These are phyloP conservation scores for Megalonaias nervosa DNA, from an alignment of 1,140 invertebrate species.

Conservation along the genomic window DNA sequence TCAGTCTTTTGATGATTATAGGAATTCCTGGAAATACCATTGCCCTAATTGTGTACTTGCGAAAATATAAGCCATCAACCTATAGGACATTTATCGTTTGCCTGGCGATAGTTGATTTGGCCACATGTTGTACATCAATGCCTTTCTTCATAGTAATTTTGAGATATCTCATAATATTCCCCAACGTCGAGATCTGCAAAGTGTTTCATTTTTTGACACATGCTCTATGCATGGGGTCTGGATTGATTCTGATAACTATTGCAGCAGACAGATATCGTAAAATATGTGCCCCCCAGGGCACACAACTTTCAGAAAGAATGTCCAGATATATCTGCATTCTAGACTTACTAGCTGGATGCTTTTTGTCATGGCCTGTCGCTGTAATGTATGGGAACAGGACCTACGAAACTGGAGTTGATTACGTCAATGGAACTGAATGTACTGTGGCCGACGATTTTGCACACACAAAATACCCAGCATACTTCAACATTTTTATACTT, in stretches of 20 bases:
- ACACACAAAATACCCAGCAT: background rate
- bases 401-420: slow-evolving; percentile 19
- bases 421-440: slow-evolving; percentile 22
- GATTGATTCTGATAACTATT: slow-evolving; percentile 18
- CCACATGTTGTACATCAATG: slow-evolving; percentile 22
- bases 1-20: slow-evolving; percentile 9
- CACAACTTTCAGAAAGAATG: slow-evolving; percentile 8
- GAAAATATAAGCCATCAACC: slow-evolving; percentile 22
- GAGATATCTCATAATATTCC: slow-evolving; percentile 20
- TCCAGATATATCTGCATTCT: slow-evolving; percentile 18
- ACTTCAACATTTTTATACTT: slow-evolving; percentile 9
- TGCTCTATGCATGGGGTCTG: slow-evolving; percentile 21
- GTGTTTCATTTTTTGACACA: slow-evolving; percentile 12
- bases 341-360: slow-evolving; percentile 13
- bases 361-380: slow-evolving; percentile 6
- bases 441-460: slow-evolving; percentile 2
- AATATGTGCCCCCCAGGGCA: slow-evolving; percentile 23
- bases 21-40: slow-evolving; percentile 23
- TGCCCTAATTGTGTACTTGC: slow-evolving; percentile 21
- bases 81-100: slow-evolving; percentile 28
- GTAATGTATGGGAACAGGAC: slow-evolving; percentile 8
- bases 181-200: slow-evolving; percentile 16
- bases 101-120: slow-evolving; percentile 21
- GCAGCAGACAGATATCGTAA: slow-evolving; percentile 20
- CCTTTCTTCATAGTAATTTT: slow-evolving; percentile 26